Percentiles rank a stretch among this genome's conserved stretches.
phyloP scores from a whole-genome alignment of 2,888 invertebrate species.

The Alentia gelatinosa region DNA sequence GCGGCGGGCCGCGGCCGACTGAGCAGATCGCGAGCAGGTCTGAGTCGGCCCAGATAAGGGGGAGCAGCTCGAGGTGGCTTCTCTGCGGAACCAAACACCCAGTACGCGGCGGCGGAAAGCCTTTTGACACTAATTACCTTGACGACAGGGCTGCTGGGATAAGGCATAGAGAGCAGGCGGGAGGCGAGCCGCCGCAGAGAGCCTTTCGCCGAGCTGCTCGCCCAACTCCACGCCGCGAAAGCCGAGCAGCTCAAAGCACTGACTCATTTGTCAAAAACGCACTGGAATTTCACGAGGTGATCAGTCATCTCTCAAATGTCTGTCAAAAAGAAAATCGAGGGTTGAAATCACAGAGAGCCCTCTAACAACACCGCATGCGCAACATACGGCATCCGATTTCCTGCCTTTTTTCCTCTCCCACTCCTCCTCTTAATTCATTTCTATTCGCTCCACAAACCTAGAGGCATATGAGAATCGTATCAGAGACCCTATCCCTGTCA shows the following conservation, averaged over 20 bases:
- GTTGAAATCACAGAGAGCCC: slow-evolving; percentile 23
- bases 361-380: neutral
- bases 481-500: neutral
- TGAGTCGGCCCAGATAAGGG: slow-evolving; percentile 40
- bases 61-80: neutral
- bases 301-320: slow-evolving; percentile 39
- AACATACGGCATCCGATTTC: neutral
- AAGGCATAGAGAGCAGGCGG: neutral
- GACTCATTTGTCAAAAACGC: slow-evolving; percentile 40
- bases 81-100: slow-evolving; percentile 37
- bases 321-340: slow-evolving; percentile 11
- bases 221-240: neutral
- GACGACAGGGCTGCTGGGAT: slow-evolving; percentile 35
- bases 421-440: no score
- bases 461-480: neutral
- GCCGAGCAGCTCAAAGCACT: slow-evolving; percentile 1
- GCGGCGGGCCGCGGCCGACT: neutral
- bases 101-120: neutral
- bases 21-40: slow-evolving; percentile 42
- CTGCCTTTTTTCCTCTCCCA: neutral
- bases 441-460: neutral
- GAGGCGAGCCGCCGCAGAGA: neutral
- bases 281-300: slow-evolving; percentile 36
- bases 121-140: slow-evolving; percentile 40
- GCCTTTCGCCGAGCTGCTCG: neutral